Base-by-base conservation (phyloP, 2,888 invertebrate genomes). In the Dolichopus griseipennis region DNA sequence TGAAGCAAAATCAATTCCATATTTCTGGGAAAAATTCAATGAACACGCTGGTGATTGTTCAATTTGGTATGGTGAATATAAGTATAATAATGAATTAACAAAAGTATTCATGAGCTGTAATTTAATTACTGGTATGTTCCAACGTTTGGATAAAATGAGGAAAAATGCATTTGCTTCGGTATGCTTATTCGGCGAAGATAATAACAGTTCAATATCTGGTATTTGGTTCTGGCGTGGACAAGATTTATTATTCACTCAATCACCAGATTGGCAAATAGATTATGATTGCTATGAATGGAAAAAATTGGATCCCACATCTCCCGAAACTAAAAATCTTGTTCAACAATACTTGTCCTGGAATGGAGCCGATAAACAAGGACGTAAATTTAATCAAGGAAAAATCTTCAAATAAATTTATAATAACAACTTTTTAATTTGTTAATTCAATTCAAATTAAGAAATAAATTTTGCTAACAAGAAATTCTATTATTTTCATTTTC, bases 11-110 rank as follows among this genome's bases (percentile, higher is more conserved):
- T 97, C 98, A 69, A 89, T 99, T 78, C 95, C 97, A 0, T 97
- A 95, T 82, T 99, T 99, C 86, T 99, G 95, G 93, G 89, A 96
- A 79, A 94, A 98, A 83, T 98, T 99, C 79, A 99, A 99, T 82
- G 52, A 52, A n/a, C 6, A 18, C 18, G 86, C 93, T 9, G 90
- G 95, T 79, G 87, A 96, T 83, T 97, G 95, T 82, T 97, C 97
- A 71, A 95, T 99, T 82, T 99, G 99, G 99, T 89, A 87, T 73
- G 91, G 94, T 67, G 96, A 97, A 85, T 99, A 99, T 86, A 96
- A 97, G 83, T 98, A 93, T 83, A 91, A 91, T 70, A 86, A 95
- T 70, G 97, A 99, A 80, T 87, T 98, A 27, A 85, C 90, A 72
- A 92, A 93, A 83, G 89, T 92, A 64, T 98, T 97, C 85, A 98